A percentile compares a stretch with the other conserved stretches of the same genome.
phyloP scores from a whole-genome alignment of 2,797 vertebrate species.

The Heliangelus exortis region DNA sequence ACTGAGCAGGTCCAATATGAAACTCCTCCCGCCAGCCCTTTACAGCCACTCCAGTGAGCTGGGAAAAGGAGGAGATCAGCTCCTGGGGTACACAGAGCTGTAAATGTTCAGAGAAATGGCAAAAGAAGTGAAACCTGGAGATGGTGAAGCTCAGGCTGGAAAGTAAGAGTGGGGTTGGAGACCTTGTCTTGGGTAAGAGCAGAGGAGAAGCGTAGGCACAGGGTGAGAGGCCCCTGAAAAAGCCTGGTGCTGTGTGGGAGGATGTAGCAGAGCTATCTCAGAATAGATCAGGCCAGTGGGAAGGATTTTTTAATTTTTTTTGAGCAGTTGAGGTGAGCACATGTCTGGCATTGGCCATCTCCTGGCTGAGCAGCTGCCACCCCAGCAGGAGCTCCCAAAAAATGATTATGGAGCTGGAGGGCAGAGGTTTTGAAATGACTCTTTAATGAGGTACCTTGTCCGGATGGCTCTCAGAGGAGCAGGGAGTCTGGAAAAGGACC shows the following conservation, averaged over 20 bases:
- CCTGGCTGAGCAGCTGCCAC: neutral
- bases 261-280: neutral
- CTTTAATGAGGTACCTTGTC: neutral
- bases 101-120: neutral
- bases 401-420: neutral
- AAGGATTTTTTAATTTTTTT: too few species aligned
- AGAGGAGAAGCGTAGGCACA: neutral
- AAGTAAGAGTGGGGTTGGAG: neutral
- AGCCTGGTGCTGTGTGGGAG: neutral
- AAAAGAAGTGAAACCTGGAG: neutral
- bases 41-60: neutral
- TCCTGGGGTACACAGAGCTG: rapidly evolving
- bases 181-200: neutral
- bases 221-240: neutral
- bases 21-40: neutral
- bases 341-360: neutral
- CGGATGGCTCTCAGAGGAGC: neutral
- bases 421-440: neutral
- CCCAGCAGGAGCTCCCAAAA: neutral
- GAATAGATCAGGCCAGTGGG: neutral
- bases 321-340: neutral
- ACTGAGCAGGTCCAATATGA: rapidly evolving
- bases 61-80: neutral
- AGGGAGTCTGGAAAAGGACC: neutral
- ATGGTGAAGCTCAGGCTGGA: neutral